Percentiles rank a stretch among this genome's conserved stretches.
phyloP scores from a whole-genome alignment of 2,888 invertebrate genomes.

The Sialis lutaria region DNA sequence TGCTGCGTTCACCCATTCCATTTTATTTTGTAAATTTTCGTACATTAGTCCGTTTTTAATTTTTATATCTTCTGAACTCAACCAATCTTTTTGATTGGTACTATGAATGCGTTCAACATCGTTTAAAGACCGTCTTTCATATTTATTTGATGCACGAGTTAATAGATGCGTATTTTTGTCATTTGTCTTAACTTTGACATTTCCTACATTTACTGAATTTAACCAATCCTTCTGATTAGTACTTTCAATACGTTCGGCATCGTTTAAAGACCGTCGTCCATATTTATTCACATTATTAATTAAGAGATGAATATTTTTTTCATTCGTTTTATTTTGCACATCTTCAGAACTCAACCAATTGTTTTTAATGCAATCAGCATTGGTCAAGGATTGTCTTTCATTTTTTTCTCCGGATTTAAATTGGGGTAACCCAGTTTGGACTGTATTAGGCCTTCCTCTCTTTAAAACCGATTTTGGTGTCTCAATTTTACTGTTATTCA shows the following conservation, averaged over 20 bases:
- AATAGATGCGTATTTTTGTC: neutral
- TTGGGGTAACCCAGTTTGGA: conserved; percentile 23
- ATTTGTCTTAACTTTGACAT: neutral
- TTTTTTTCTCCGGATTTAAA: conserved; percentile 11
- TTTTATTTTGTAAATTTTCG: conserved; percentile 10
- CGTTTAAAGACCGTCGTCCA: neutral
- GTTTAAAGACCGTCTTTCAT: neutral
- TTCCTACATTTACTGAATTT: conserved; percentile 6
- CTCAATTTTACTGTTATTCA: conserved; percentile 1
- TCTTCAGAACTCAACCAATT: neutral
- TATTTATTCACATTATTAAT: no score
- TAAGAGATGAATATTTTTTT: neutral
- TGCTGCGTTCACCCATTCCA: conserved; percentile 26
- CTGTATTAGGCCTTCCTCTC: conserved; percentile 31
- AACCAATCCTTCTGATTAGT: conserved; percentile 12
- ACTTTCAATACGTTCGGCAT: neutral
- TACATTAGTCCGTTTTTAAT: no score
- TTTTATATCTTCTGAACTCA: no score
- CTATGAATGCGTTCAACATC: neutral
- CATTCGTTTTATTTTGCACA: neutral
- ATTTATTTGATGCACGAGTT: neutral
- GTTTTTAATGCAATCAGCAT: neutral
- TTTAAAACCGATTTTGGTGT: conserved; percentile 28
- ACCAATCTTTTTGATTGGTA: neutral
- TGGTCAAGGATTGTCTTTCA: neutral